Evolutionary conservation across 1,140 invertebrate species (phyloP).

Genomic region (Chymomyza costata): DNA sequence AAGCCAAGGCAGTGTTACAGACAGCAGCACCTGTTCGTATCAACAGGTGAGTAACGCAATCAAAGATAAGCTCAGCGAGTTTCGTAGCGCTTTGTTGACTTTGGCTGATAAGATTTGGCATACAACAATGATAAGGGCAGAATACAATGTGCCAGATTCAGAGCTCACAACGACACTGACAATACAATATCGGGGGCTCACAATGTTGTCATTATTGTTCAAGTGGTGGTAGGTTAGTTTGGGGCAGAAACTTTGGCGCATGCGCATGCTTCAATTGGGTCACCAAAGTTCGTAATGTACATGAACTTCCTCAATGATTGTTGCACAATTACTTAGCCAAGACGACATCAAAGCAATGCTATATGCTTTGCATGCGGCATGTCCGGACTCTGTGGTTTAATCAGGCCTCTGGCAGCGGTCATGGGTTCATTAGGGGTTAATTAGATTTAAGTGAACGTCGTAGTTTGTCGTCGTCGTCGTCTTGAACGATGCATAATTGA

Average conservation of each 20-base stretch:
- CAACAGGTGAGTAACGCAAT: too few relatives aligned
- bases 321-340: slow-evolving; percentile 23
- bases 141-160: too few relatives aligned
- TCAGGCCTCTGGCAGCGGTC: slow-evolving; percentile 41
- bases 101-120: too few relatives aligned
- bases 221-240: slow-evolving; percentile 54
- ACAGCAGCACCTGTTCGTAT: too few relatives aligned
- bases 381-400: slow-evolving; percentile 49
- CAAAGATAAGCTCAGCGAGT: too few relatives aligned
- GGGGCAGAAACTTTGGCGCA: slow-evolving; percentile 33
- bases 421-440: slow-evolving; percentile 62
- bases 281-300: slow-evolving; percentile 45
- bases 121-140: too few relatives aligned
- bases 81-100: too few relatives aligned
- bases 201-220: slow-evolving; percentile 9
- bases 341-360: slow-evolving; percentile 45
- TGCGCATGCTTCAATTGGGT: slow-evolving; percentile 45
- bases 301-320: slow-evolving; percentile 34
- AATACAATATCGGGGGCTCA: too few relatives aligned
- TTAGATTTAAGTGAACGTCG: slow-evolving; percentile 70
- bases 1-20: too few relatives aligned
- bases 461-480: slow-evolving; percentile 8
- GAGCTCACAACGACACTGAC: too few relatives aligned
- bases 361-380: slow-evolving; percentile 53
- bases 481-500: slow-evolving; percentile 47